phyloP scores from a whole-genome alignment of 2,797 vertebrate genomes.

The Anabas testudineus region DNA sequence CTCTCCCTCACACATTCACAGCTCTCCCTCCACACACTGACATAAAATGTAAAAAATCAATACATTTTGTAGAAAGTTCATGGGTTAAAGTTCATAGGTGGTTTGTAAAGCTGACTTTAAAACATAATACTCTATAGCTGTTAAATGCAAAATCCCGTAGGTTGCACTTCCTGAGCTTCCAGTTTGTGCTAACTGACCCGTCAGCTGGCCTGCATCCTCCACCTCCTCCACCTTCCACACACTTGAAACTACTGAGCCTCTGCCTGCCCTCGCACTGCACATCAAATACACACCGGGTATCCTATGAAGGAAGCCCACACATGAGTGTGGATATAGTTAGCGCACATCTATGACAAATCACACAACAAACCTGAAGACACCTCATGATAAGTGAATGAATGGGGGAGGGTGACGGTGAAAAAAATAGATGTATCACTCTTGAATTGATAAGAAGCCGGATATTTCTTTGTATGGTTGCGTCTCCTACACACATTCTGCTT shows the following conservation, averaged over 20 bases:
- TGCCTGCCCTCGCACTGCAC: conserved; percentile 15
- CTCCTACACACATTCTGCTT: conserved; percentile 74
- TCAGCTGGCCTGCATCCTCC: conserved; percentile 22
- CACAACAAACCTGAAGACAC: conserved; percentile 39
- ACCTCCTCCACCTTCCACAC: conserved; percentile 21
- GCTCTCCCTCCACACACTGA: not conserved
- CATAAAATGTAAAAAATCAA: not conserved
- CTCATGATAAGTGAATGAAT: conserved; percentile 68
- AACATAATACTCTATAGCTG: not conserved
- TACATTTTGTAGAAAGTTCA: not conserved
- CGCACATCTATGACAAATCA: conserved; percentile 61
- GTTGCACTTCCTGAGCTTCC: conserved; percentile 3
- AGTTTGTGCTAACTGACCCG: conserved; percentile 27
- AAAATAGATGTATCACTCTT: conserved; percentile 46
- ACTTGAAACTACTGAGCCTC: conserved; percentile 9
- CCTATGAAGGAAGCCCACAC: conserved; percentile 57
- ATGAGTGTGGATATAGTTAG: conserved; percentile 45
- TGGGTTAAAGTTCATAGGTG: not conserved
- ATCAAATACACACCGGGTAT: conserved; percentile 50
- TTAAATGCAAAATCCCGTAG: conserved; percentile 5
- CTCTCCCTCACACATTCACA: not conserved
- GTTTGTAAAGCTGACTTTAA: not conserved
- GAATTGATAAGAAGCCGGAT: conserved; percentile 63
- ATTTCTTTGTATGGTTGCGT: conserved; percentile 65
- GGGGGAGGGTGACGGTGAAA: conserved; percentile 54